Evolutionary conservation across 2,888 invertebrate species (phyloP), one percentile per base, ranked within the genome.

Genomic region (Drosophila kokeensis): DNA sequence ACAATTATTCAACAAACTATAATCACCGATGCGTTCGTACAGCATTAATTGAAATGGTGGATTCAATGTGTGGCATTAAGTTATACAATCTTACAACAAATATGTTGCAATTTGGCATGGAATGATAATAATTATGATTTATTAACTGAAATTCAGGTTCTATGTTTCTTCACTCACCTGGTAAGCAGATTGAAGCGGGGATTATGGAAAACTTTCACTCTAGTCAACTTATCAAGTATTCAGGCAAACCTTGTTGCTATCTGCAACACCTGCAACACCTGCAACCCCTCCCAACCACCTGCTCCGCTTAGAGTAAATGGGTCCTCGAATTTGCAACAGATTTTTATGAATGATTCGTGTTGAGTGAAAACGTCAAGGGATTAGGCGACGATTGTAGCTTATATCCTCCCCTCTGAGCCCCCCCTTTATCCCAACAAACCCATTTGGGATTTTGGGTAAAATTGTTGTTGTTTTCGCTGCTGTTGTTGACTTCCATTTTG

Each of bases 401-500:
- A 69, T 54, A 40, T n/a, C n/a, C 36, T n/a, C 13, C 7, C 4
- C 18, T 11, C 24, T 21, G 18, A 58, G 30, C 62, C 42, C 38
- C 32, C 34, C 15, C 13, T 10, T 11, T n/a, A 11, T 24, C 24
- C 3, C n/a, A 5, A 7, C 24, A 18, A 55, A 24, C 18, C 72
- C 61, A 34, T 52, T 45, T 57, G 34, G 38, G 57, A 53, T 29
- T 75, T 65, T 64, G 49, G 40, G 70, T 30, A 64, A 55, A 72
- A 18, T 69, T 73, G 67, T 70, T 75, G 57, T 67, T 69, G 49
- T 64, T 59, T 61, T 15, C 29, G 53, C 36, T 32, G 63, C 63
- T 68, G 64, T 32, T 81, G 80, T 65, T 75, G 72, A 63, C 73
- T 76, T 78, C 79, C 80, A 79, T 74, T 86, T 83, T 83, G 87